These are phyloP conservation scores for Rhogogaster chlorosoma DNA, from an alignment of 2,888 invertebrate species.

Conservation along the genomic window DNA sequence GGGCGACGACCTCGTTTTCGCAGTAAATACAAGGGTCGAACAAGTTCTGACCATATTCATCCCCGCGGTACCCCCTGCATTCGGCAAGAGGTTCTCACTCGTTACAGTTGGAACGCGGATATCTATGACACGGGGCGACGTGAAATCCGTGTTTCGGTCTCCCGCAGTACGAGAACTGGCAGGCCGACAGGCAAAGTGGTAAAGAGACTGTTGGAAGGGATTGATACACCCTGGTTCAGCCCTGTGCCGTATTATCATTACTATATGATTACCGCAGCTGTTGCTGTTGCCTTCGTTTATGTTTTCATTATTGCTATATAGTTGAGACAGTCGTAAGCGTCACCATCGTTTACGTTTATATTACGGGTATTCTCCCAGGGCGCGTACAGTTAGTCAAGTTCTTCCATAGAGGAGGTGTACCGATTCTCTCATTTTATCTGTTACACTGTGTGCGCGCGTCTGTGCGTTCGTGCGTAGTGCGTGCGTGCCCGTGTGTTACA, in stretches of 20 bases:
- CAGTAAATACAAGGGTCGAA: background rate
- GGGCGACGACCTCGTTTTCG: background rate
- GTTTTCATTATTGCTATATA: background rate
- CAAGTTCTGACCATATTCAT: background rate
- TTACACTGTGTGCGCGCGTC: conserved; percentile 20
- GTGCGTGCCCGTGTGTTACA: conserved; percentile 20
- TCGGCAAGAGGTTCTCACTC: background rate
- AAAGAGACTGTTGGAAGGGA: background rate
- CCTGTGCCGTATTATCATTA: background rate
- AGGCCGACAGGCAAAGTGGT: background rate
- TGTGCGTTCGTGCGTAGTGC: conserved; percentile 1
- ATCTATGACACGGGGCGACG: background rate
- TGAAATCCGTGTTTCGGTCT: background rate
- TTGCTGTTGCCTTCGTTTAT: background rate
- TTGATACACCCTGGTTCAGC: background rate
- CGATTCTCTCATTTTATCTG: background rate
- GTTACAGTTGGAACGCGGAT: background rate
- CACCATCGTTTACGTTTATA: background rate
- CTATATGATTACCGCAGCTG: background rate
- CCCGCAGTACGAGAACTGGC: background rate
- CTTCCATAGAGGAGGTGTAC: background rate
- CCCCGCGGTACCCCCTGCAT: background rate
- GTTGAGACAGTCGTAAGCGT: background rate
- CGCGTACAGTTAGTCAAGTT: background rate
- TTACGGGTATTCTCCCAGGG: background rate